These are phyloP conservation scores for Sylvilagus bachmani DNA, from an alignment of 2,113 vertebrate species.

Conservation along the genomic window DNA sequence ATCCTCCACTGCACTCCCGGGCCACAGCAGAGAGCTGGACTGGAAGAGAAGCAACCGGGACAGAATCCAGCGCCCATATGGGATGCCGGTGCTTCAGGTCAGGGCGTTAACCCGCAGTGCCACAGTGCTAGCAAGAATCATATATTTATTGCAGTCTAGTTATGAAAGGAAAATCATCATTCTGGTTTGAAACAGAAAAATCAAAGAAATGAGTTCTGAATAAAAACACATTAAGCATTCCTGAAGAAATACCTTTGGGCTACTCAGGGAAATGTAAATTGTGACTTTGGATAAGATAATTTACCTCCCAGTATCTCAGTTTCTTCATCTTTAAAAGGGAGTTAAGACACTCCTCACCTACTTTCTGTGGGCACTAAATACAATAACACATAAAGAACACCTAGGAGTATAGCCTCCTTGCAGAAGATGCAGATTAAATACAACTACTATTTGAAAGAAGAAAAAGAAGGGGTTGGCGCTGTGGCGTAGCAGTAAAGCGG, in stretches of 20 bases:
- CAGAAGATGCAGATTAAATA: neutral
- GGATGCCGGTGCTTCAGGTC: no score
- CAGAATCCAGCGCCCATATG: no score
- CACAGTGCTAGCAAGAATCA: no score
- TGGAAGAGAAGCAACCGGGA: no score
- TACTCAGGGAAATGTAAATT: neutral
- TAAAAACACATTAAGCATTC: neutral
- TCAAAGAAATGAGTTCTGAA: neutral
- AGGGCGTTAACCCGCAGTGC: neutral
- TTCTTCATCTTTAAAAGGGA: neutral
- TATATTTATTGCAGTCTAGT: neutral
- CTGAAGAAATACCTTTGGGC: neutral
- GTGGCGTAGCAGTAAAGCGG: no score
- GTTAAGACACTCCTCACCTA: neutral
- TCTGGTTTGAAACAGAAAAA: neutral
- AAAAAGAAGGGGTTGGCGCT: no score
- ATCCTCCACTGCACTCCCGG: no score
- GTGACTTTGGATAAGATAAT: neutral
- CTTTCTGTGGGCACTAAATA: neutral
- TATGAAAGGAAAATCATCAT: slow-evolving; percentile 8
- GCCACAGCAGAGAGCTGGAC: no score
- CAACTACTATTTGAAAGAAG: neutral
- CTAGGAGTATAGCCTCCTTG: neutral
- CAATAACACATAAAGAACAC: neutral
- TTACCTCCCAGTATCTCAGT: neutral